phyloP scores from a whole-genome alignment of 2,113 vertebrate genomes.

The Catharus minimus region DNA sequence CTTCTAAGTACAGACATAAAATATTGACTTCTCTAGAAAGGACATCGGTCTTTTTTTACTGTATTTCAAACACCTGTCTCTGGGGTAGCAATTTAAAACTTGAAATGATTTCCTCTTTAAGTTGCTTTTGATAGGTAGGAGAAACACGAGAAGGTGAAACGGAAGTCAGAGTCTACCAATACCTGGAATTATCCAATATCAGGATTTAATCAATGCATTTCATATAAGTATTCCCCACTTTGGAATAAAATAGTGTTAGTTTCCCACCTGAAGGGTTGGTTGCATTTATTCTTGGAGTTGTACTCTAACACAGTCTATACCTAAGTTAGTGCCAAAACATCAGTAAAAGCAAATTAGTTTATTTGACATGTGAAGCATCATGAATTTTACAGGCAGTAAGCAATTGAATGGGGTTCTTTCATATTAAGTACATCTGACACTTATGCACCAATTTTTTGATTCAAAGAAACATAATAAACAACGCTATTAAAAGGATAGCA shows the following conservation, averaged over 20 bases:
- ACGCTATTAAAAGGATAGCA: background rate
- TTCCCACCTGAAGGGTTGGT: background rate
- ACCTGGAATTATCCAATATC: background rate
- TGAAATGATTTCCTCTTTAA: background rate
- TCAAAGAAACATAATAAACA: background rate
- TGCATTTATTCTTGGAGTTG: background rate
- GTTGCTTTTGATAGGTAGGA: background rate
- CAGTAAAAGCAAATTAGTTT: background rate
- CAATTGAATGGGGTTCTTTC: background rate
- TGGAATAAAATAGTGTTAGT: background rate
- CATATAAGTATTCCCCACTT: background rate
- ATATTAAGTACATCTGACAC: background rate
- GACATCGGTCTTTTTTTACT: background rate
- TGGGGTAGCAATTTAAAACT: background rate
- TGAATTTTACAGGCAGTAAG: background rate
- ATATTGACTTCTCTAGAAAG: constrained; percentile 33
- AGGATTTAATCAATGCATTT: background rate
- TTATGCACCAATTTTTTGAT: background rate
- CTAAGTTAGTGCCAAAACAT: background rate
- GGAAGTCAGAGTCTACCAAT: background rate
- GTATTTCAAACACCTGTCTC: background rate
- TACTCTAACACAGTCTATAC: background rate
- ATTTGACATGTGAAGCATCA: background rate
- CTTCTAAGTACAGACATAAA: constrained; percentile 36
- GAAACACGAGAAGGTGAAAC: background rate